These are phyloP conservation scores for Congeria kusceri DNA, from an alignment of 2,888 invertebrate species.

Conservation along the genomic window DNA sequence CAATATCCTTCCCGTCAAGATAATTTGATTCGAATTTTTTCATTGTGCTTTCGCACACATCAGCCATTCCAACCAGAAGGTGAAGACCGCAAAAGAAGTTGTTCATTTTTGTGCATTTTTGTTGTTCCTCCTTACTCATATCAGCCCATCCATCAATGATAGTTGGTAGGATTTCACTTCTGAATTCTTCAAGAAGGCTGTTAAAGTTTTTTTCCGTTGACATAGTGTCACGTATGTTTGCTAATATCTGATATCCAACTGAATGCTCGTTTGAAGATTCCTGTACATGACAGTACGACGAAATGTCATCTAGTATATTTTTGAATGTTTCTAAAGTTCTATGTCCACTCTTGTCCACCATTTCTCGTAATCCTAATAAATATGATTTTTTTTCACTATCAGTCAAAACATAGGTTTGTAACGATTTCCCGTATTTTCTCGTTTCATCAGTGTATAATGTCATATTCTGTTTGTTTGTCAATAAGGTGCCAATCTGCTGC, in stretches of 20 bases:
- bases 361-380: constrained; percentile 42
- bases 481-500: constrained; percentile 28
- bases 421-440: constrained; percentile 49
- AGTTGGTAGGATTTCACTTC: constrained; percentile 29
- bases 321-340: constrained; percentile 37
- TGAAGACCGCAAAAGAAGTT: constrained; percentile 56
- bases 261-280: not conserved
- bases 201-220: constrained; percentile 40
- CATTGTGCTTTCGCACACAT: constrained; percentile 26
- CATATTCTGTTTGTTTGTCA: constrained; percentile 19
- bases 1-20: constrained; percentile 39
- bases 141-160: constrained; percentile 30
- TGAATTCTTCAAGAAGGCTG: constrained; percentile 42
- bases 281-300: constrained; percentile 10
- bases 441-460: constrained; percentile 63
- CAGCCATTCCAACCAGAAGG: constrained; percentile 43
- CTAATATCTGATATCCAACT: constrained; percentile 29
- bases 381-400: constrained; percentile 42
- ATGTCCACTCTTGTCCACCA: constrained; percentile 45
- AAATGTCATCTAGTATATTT: constrained; percentile 13
- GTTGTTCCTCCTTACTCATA: constrained; percentile 14
- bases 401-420: constrained; percentile 48
- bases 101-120: constrained; percentile 42
- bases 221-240: constrained; percentile 49
- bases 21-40: constrained; percentile 37